Percentiles rank a stretch among this genome's conserved stretches.
phyloP scores from a whole-genome alignment of 2,888 invertebrate species.

The Microctonus aethiopoides region DNA sequence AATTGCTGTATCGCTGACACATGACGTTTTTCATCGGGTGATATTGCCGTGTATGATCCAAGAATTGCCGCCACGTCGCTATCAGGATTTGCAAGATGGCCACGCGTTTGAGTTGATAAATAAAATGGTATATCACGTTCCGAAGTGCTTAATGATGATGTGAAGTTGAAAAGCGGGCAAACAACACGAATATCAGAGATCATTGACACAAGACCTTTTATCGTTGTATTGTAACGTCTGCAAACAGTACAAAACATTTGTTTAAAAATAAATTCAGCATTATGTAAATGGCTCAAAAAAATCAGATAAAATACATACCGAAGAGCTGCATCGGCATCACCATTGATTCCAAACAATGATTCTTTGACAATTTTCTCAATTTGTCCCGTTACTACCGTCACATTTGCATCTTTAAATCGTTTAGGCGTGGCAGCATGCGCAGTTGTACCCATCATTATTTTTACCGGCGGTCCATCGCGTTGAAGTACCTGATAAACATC shows the following conservation, averaged over 20 bases:
- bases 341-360: conserved; percentile 74
- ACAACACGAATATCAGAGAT: conserved; percentile 83
- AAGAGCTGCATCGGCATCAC: conserved; percentile 74
- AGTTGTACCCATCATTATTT: conserved; percentile 79
- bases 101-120: conserved; percentile 76
- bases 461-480: conserved; percentile 65
- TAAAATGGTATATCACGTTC: conserved; percentile 78
- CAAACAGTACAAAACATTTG: conserved; percentile 24
- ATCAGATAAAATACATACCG: conserved; percentile 50
- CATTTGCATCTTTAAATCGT: conserved; percentile 72
- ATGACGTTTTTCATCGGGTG: conserved; percentile 79
- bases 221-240: conserved; percentile 75
- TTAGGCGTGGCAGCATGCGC: conserved; percentile 79
- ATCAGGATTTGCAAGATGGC: conserved; percentile 70
- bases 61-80: conserved; percentile 84
- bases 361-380: conserved; percentile 75
- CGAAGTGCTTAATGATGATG: conserved; percentile 70
- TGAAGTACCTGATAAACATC: conserved; percentile 77
- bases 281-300: no score
- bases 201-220: conserved; percentile 76
- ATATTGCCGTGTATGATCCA: conserved; percentile 78
- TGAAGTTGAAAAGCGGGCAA: conserved; percentile 76
- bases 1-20: conserved; percentile 83
- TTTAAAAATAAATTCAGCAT: conserved; percentile 19
- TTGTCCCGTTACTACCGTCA: conserved; percentile 75